Evolutionary conservation across 2,797 vertebrate genomes (phyloP).

Genomic region (Dendrocincla fuliginosa): DNA sequence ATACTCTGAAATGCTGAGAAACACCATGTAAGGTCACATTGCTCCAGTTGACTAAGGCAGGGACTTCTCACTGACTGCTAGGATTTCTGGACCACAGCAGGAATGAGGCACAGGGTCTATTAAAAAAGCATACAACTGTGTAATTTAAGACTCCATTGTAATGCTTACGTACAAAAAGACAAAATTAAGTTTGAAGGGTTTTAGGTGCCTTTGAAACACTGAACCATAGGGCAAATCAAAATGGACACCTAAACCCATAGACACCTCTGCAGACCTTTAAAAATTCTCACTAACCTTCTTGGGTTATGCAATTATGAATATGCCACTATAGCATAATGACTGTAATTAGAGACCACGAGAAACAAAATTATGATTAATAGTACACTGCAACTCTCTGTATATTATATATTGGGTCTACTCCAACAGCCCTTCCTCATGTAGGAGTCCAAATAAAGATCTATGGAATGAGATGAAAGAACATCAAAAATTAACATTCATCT

Average conservation of each 20-base stretch:
- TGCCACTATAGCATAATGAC: background rate
- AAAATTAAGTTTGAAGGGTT: background rate
- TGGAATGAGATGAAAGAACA: background rate
- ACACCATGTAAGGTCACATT: background rate
- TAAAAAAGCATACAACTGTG: background rate
- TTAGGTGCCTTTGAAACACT: background rate
- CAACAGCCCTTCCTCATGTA: background rate
- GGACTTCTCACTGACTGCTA: rapidly evolving
- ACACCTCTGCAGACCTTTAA: background rate
- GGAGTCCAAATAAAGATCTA: background rate
- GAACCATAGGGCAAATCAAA: background rate
- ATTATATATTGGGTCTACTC: background rate
- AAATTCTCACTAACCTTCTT: constrained; percentile 17
- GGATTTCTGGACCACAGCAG: background rate
- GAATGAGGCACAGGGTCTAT: background rate
- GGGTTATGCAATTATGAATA: background rate
- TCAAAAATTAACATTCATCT: background rate
- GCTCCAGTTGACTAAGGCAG: background rate
- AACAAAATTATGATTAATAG: constrained; percentile 17
- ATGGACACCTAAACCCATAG: background rate
- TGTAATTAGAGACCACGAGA: background rate
- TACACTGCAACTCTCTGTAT: background rate
- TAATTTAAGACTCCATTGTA: background rate
- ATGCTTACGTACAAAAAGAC: background rate
- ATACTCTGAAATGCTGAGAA: background rate